phyloP scores from a whole-genome alignment of 2,888 invertebrate species.

The Rhynchonema sp. region DNA sequence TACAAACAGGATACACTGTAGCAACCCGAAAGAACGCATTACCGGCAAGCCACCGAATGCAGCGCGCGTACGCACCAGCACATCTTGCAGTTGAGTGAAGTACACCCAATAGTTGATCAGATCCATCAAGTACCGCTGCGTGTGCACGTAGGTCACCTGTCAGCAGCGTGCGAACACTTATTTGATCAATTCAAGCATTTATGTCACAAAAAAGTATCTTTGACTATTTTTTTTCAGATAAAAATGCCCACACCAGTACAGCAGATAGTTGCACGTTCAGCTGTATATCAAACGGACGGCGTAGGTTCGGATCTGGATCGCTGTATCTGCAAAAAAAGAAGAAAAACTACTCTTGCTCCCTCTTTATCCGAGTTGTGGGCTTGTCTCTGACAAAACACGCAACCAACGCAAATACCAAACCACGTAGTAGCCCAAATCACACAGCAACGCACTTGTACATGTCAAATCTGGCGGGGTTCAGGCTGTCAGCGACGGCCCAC shows the following conservation, averaged over 20 bases:
- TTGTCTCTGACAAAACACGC: no score
- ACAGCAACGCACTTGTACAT: neutral
- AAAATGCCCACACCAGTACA: no score
- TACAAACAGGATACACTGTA: neutral
- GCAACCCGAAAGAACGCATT: neutral
- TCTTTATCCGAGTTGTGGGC: no score
- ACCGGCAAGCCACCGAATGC: neutral
- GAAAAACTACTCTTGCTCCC: no score
- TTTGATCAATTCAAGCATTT: neutral
- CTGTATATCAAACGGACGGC: slow-evolving; percentile 46
- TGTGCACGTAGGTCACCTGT: slow-evolving; percentile 62
- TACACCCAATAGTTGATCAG: slow-evolving; percentile 57
- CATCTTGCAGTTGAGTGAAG: slow-evolving; percentile 60
- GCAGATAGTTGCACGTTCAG: neutral
- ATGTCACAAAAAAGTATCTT: neutral
- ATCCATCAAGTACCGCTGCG: slow-evolving; percentile 73
- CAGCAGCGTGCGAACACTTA: no score
- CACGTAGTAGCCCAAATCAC: no score
- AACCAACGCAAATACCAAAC: no score
- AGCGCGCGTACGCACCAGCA: slow-evolving; percentile 48
- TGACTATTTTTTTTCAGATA: no score
- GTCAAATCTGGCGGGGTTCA: neutral
- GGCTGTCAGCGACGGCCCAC: slow-evolving; percentile 9
- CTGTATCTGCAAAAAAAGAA: slow-evolving; percentile 32
- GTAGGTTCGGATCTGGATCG: slow-evolving; percentile 36